Evolutionary conservation across 1,140 invertebrate species (phyloP).

Genomic region (Drosophila mauritiana): DNA sequence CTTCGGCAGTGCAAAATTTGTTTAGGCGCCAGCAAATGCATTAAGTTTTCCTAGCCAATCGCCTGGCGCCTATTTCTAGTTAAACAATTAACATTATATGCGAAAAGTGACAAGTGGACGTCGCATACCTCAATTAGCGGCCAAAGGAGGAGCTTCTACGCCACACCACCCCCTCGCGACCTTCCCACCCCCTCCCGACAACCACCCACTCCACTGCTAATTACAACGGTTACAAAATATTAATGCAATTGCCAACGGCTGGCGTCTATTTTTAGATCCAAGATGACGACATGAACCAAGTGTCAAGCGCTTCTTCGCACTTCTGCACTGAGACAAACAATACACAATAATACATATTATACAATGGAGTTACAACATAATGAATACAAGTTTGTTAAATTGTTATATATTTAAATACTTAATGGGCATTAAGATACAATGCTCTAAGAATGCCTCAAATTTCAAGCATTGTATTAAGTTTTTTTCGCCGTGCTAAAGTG

Average conservation of each 20-base stretch:
- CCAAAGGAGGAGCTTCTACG: constrained; percentile 36
- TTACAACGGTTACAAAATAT: constrained; percentile 63
- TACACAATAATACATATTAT: no score
- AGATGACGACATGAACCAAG: constrained; percentile 69
- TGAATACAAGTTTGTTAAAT: no score
- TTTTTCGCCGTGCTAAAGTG: constrained; percentile 21
- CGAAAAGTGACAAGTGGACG: constrained; percentile 79
- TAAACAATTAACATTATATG: constrained; percentile 78
- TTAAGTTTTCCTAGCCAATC: constrained; percentile 47
- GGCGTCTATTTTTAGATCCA: constrained; percentile 62
- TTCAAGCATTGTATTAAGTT: no score
- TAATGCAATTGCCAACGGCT: constrained; percentile 52
- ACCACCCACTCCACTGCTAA: constrained; percentile 43
- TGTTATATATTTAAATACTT: no score
- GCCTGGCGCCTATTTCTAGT: constrained; percentile 72
- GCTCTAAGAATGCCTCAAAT: no score
- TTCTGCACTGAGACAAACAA: constrained; percentile 5
- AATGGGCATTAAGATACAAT: no score
- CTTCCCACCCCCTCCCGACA: neutral
- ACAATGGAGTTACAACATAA: no score
- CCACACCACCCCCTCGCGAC: neutral
- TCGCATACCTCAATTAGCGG: constrained; percentile 79
- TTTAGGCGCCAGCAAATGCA: constrained; percentile 77
- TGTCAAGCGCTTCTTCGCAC: constrained; percentile 33
- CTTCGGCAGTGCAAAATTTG: constrained; percentile 18